Percentiles rank a stretch among this genome's conserved stretches.
Evolutionary conservation across 2,113 vertebrate genomes (phyloP).

Genomic region (Isichthys henryi): DNA sequence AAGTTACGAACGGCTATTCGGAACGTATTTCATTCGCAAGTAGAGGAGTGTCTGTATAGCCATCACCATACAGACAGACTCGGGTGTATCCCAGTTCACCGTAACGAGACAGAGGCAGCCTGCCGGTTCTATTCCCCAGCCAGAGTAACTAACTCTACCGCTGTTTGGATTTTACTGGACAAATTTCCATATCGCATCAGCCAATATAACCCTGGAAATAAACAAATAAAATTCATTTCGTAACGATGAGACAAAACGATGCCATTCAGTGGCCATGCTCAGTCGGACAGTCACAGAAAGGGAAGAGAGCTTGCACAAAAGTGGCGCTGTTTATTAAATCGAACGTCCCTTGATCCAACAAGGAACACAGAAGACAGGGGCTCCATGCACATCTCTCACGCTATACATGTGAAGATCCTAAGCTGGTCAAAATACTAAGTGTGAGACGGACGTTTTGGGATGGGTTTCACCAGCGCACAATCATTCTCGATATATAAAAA

Average conservation of each 20-base stretch:
- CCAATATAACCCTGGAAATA: neutral
- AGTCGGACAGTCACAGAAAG: neutral
- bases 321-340: slow-evolving; percentile 15
- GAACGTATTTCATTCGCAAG: too few species aligned
- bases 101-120: neutral
- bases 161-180: neutral
- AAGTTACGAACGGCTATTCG: too few species aligned
- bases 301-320: slow-evolving; percentile 1
- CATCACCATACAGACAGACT: neutral
- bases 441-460: neutral
- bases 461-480: neutral
- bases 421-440: neutral
- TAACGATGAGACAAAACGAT: neutral
- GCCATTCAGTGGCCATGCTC: neutral
- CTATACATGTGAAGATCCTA: neutral
- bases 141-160: neutral
- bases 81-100: neutral
- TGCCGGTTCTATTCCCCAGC: neutral
- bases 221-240: neutral
- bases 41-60: too few species aligned
- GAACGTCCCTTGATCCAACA: neutral
- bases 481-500: neutral
- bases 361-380: neutral
- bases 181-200: neutral
- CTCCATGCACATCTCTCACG: neutral